A percentile compares a stretch with the other conserved stretches of the same genome.
These are phyloP conservation scores for Crocidura indochinensis DNA, from an alignment of 2,797 vertebrate species.

Conservation along the genomic window DNA sequence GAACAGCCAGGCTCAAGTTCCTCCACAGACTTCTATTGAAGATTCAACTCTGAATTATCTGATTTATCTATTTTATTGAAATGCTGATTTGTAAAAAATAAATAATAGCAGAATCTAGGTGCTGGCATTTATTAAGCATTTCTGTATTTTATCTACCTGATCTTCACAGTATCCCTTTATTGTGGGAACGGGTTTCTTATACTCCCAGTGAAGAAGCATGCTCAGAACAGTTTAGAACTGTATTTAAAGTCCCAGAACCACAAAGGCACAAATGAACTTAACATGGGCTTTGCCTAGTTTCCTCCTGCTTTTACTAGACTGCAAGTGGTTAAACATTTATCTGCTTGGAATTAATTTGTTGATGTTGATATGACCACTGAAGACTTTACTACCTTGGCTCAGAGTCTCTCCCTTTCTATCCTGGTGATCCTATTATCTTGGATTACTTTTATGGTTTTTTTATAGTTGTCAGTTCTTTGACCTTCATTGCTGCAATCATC, in stretches of 20 bases:
- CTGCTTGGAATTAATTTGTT: constrained; percentile 17
- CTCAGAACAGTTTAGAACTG: constrained; percentile 20
- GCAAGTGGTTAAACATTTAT: constrained; percentile 17
- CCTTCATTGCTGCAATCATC: background rate
- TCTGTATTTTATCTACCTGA: background rate
- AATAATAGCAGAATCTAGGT: too few relatives aligned
- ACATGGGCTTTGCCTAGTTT: background rate
- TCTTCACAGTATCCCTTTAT: background rate
- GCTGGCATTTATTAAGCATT: background rate
- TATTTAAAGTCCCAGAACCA: background rate
- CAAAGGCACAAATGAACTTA: background rate
- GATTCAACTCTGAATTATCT: background rate
- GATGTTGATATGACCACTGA: background rate
- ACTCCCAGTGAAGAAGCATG: constrained; percentile 12
- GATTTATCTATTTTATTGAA: background rate
- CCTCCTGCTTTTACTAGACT: background rate
- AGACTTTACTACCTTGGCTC: background rate
- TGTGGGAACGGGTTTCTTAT: background rate
- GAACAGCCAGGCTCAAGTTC: background rate
- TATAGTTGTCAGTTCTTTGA: background rate
- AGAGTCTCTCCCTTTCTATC: background rate
- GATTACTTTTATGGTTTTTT: constrained; percentile 43
- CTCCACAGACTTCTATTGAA: background rate
- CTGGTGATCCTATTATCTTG: background rate
- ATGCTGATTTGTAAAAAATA: background rate